Conservation (phyloP, 2,797 vertebrate species). For the Nyctibius grandis region DNA sequence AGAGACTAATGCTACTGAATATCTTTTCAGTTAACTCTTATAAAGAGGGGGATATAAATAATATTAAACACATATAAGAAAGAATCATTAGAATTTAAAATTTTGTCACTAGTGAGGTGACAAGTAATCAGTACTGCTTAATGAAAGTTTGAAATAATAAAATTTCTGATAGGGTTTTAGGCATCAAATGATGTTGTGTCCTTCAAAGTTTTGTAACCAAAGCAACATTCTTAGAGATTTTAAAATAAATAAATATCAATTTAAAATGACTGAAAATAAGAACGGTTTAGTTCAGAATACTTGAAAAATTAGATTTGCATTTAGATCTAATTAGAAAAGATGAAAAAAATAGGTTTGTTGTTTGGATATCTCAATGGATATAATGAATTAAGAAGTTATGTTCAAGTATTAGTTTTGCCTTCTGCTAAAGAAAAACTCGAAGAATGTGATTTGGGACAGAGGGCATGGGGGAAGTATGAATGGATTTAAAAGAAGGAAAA, state of each 20-base stretch:
- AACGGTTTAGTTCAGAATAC: neutral
- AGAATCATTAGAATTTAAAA: neutral
- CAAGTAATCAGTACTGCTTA: neutral
- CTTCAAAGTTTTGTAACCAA: neutral
- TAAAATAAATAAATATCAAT: neutral
- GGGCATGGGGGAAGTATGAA: accelerated
- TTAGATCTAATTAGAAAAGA: neutral
- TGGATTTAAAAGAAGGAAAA: neutral
- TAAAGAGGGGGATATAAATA: neutral
- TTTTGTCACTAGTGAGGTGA: neutral
- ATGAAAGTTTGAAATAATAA: neutral
- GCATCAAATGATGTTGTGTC: neutral
- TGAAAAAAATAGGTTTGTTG: neutral
- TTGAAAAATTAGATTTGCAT: neutral
- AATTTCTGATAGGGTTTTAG: neutral
- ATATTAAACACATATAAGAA: neutral
- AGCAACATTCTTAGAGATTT: neutral
- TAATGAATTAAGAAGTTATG: neutral
- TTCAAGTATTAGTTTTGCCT: neutral
- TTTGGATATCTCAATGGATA: neutral
- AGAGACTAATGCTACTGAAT: neutral
- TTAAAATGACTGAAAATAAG: neutral
- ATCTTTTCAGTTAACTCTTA: neutral
- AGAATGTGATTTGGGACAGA: neutral
- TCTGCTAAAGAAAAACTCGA: neutral